Percentiles rank a stretch among this genome's conserved stretches.
Conservation (phyloP, 2,113 vertebrate genomes). For the Megalops atlanticus region DNA sequence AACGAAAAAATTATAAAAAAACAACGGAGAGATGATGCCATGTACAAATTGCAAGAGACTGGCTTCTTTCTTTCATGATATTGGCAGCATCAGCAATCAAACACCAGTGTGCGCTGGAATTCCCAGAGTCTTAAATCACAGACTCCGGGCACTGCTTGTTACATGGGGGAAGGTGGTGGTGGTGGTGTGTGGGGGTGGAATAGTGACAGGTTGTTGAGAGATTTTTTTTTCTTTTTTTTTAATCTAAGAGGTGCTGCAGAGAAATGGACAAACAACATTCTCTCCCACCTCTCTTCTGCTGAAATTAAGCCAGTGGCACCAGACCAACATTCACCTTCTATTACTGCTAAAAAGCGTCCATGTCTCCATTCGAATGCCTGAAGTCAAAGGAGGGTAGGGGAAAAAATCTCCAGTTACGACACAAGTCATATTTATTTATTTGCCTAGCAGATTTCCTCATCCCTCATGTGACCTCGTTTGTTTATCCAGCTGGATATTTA, state of each 20-base stretch:
- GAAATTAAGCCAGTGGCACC: not conserved
- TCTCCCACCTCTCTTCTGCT: conserved; percentile 5
- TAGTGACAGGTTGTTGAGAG: not conserved
- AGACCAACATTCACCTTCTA: not conserved
- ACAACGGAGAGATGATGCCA: not conserved
- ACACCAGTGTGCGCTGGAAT: not conserved
- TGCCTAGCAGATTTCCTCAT: too few species aligned
- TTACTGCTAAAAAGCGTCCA: not conserved
- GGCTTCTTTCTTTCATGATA: not conserved
- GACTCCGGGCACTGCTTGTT: too few species aligned
- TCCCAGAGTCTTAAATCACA: conserved; percentile 5
- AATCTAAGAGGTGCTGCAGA: conserved; percentile 18
- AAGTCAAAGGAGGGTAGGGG: too few species aligned
- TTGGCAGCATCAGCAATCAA: not conserved
- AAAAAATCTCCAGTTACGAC: too few species aligned
- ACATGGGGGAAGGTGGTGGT: too few species aligned
- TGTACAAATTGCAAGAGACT: conserved; percentile 6
- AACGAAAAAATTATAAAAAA: not conserved
- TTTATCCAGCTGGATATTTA: too few species aligned
- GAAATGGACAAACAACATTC: conserved; percentile 41
- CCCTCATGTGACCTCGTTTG: too few species aligned
- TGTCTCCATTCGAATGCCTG: not conserved
- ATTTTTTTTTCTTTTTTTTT: conserved; percentile 15
- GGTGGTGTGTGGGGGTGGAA: not conserved
- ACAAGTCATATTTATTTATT: too few species aligned